Percentiles rank a stretch among this genome's conserved stretches.
Conservation (phyloP, 2,888 invertebrate species). For the Torymus tubicola region DNA sequence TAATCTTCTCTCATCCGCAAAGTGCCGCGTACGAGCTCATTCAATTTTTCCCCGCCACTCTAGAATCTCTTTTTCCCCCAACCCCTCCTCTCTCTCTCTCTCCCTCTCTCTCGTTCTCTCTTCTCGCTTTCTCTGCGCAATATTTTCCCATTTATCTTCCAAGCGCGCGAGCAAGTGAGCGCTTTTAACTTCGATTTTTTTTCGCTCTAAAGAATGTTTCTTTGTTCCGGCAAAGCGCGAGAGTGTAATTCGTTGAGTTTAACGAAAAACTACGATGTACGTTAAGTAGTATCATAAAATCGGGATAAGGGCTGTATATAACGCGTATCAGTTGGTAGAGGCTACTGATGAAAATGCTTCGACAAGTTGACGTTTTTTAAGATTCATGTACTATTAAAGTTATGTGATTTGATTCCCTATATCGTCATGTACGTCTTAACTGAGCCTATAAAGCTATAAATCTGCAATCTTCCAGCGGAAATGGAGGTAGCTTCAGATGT, state of each 20-base stretch:
- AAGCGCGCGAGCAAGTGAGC: not conserved
- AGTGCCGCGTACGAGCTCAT: constrained; percentile 40
- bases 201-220: not conserved
- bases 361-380: too few species aligned
- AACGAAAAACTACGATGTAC: too few species aligned
- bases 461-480: too few species aligned
- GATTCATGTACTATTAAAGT: too few species aligned
- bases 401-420: too few species aligned
- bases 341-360: too few species aligned
- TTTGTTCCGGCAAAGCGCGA: not conserved
- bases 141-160: constrained; percentile 30
- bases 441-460: too few species aligned
- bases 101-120: constrained; percentile 3
- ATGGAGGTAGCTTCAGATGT: too few species aligned
- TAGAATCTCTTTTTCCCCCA: constrained; percentile 10
- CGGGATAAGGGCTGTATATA: too few species aligned
- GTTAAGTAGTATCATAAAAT: too few species aligned
- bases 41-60: constrained; percentile 38
- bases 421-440: too few species aligned
- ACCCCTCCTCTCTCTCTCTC: constrained; percentile 23
- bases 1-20: constrained; percentile 50
- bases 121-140: not conserved
- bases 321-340: too few species aligned
- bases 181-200: constrained; percentile 2
- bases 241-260: not conserved